A percentile compares a stretch with the other conserved stretches of the same genome.
Evolutionary conservation across 2,888 invertebrate genomes (phyloP).

Genomic region (Philhelius pedissequus): DNA sequence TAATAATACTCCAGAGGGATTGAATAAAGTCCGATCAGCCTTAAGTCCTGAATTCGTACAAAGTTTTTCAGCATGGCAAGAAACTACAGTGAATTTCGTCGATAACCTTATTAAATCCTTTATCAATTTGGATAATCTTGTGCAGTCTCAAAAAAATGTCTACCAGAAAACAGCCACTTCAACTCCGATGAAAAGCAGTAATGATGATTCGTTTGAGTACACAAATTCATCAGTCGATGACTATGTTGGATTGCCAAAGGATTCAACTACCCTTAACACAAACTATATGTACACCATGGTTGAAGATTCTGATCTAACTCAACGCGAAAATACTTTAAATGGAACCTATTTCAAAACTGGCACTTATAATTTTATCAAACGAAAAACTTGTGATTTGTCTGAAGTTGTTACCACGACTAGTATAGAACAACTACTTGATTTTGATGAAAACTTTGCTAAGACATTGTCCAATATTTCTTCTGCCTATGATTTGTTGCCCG

Average conservation of each 20-base stretch:
- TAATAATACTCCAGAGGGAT: slow-evolving; percentile 82
- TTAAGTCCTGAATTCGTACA: slow-evolving; percentile 82
- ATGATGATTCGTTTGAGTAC: slow-evolving; percentile 72
- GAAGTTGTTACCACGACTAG: slow-evolving; percentile 48
- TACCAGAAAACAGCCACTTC: slow-evolving; percentile 72
- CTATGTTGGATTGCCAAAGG: slow-evolving; percentile 57
- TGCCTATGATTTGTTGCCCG: slow-evolving; percentile 22
- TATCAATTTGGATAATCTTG: slow-evolving; percentile 81
- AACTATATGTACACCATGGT: slow-evolving; percentile 77
- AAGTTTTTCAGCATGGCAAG: slow-evolving; percentile 83
- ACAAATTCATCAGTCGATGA: slow-evolving; percentile 68
- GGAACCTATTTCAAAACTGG: slow-evolving; percentile 78
- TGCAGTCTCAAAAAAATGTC: slow-evolving; percentile 76
- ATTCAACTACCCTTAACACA: slow-evolving; percentile 67
- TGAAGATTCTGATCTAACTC: slow-evolving; percentile 77
- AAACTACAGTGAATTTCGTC: slow-evolving; percentile 82
- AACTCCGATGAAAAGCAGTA: slow-evolving; percentile 69
- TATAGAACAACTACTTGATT: slow-evolving; percentile 27
- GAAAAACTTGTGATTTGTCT: slow-evolving; percentile 54
- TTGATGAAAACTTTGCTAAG: slow-evolving; percentile 41
- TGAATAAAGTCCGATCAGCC: slow-evolving; percentile 82
- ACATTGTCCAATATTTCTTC: slow-evolving; percentile 23
- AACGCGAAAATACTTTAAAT: slow-evolving; percentile 73
- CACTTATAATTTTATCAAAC: slow-evolving; percentile 76
- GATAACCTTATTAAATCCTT: slow-evolving; percentile 83